Evolutionary conservation across 2,888 invertebrate genomes (phyloP), one percentile per base, ranked within the genome.

Genomic region (Chromoteleia sp.): DNA sequence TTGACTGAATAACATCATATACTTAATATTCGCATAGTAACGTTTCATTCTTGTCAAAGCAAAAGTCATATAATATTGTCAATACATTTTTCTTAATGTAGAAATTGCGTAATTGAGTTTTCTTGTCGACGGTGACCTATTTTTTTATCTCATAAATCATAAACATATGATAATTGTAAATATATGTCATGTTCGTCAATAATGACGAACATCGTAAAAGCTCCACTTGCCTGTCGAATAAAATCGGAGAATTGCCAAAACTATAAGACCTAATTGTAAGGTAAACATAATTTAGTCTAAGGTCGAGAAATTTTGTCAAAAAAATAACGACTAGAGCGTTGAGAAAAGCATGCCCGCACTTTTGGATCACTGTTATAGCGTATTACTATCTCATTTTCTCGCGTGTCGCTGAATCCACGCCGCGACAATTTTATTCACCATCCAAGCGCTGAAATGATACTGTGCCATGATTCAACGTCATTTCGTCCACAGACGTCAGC

Each of bases 381-480:
- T 2, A 0, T 3, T 2, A 19, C 10, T 45, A 19, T 39, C 17
- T 1, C n/a, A 5, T 56, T 33, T 33, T 33, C 43, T 12, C 33
- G 25, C 19, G 29, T 59, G 6, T 21, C 25, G 10, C 15, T 48
- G n/a, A 14, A 12, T 56, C 10, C 45, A 14, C 41, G 33, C 29
- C 10, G 15, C 50, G 15, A 58, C 6, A 39, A 19, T 68, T 63
- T 63, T 6, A 78, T 58, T 65, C 43, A 54, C 67, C 3, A 63
- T 33, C 14, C 80, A 36, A 68, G 36, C 25, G 56, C 59, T 70
- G 19, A 33, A 41, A 21, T 30, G 59, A 39, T 36, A 75, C 70
- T 80, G 50, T 39, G 25, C 5, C 25, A 54, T 29, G 61, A 48
- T 33, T 36, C 54, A 48, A 65, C 48, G 43, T 75, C 58, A 75